Conservation (phyloP, 1,140 invertebrate genomes). For the Sarcophaga bullata region DNA sequence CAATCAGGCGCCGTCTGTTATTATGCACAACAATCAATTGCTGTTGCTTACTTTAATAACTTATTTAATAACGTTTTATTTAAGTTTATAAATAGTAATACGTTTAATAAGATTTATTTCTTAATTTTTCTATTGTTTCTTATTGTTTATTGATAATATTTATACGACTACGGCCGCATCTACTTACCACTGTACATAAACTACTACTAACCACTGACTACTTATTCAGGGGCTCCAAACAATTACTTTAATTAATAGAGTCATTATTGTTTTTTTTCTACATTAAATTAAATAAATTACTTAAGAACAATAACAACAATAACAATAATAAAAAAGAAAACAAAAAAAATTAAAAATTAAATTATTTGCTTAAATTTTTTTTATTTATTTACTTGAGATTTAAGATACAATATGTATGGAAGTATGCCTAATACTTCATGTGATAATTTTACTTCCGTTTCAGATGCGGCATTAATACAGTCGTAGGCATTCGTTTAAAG, state of each 20-base stretch:
- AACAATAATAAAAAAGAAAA: slow-evolving; percentile 6
- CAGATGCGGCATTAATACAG: background rate
- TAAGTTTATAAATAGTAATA: slow-evolving; percentile 10
- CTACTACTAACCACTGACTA: too few species aligned
- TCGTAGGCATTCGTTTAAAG: too few species aligned
- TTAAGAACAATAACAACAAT: background rate
- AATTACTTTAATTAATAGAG: background rate
- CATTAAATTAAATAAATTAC: background rate
- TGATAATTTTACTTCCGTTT: slow-evolving; percentile 3
- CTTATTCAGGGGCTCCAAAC: too few species aligned
- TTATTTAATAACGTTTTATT: slow-evolving; percentile 18
- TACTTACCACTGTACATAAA: too few species aligned
- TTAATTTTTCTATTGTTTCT: background rate
- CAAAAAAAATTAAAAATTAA: background rate
- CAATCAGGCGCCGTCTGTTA: slow-evolving; percentile 65
- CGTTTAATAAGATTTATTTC: background rate
- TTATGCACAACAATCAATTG: background rate
- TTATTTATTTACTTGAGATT: background rate
- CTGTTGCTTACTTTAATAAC: background rate
- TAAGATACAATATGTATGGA: too few species aligned
- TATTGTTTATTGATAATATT: background rate
- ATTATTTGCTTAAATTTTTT: background rate
- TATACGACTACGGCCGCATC: too few species aligned
- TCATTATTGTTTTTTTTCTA: background rate
- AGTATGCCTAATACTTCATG: background rate